Percentiles rank a stretch among this genome's conserved stretches.
These are phyloP conservation scores for Cherax destructor DNA, from an alignment of 1,140 invertebrate species.

Conservation along the genomic window DNA sequence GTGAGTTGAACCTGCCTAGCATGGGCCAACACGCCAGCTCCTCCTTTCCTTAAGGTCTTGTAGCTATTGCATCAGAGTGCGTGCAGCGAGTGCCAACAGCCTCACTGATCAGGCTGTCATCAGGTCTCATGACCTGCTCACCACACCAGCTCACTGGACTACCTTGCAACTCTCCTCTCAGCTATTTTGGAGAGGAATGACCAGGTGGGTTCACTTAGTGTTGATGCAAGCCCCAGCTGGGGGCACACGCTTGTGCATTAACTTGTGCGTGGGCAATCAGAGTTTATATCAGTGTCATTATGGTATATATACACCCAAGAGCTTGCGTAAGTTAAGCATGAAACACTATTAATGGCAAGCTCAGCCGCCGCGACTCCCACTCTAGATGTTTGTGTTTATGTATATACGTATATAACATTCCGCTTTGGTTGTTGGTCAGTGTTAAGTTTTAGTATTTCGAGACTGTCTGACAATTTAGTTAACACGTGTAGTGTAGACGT, in stretches of 20 bases:
- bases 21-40: neutral
- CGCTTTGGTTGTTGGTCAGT: neutral
- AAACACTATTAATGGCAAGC: no score
- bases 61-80: neutral
- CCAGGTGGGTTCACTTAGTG: neutral
- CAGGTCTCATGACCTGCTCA: constrained; percentile 40
- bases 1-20: no score
- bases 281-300: neutral
- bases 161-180: neutral
- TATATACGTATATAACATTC: no score
- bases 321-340: no score
- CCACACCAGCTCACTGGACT: constrained; percentile 15
- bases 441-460: neutral
- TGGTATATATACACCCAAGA: neutral
- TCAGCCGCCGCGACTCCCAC: no score
- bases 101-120: constrained; percentile 29
- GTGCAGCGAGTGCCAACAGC: neutral
- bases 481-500: neutral
- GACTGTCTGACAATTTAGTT: neutral
- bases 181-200: constrained; percentile 13
- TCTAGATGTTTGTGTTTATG: no score
- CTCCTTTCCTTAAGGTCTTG: constrained; percentile 7
- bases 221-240: neutral
- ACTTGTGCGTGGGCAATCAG: neutral
- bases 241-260: neutral